Base-by-base conservation (phyloP, 2,797 vertebrate genomes). In the Capromys pilorides region DNA sequence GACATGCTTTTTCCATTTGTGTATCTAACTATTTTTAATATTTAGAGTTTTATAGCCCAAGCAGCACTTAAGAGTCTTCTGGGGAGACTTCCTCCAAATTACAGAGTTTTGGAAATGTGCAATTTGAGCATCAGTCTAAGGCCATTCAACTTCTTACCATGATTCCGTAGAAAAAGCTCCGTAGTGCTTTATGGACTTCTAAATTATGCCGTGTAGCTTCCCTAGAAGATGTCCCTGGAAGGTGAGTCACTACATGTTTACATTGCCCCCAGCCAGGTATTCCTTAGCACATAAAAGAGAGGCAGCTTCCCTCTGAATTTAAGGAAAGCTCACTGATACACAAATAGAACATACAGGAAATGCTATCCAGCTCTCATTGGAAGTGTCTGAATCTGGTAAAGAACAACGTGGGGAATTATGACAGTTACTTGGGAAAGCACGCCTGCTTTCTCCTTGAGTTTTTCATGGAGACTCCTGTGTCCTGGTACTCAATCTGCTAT, bases 71-170 rank as follows among this genome's bases (percentile, higher is more conserved):
- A 71, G 9, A 95, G 11, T n/a, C 71, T 89, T 92, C 91, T 21
- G 33, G 22, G 33, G 84, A 89, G 39, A 1, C 41, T 95, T 64
- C 51, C 88, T 96, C 88, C 90, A 88, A 96, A 97, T 94, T 85
- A 92, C 3, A 39, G 88, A 45, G 31, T 64, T 91, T 96, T 93
- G 96, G 33, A 80, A 93, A 90, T 81, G 66, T 54, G 91, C 91
- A 96, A 86, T 95, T 77, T 92, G 69, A 87, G 71, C 81, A 96
- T 71, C 90, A 86, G 84, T 91, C 88, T 71, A 96, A 83, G 96
- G n/a, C 45, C 79, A 81, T 80, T 97, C 67, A 59, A 49, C 28
- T 57, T 93, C 82, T 62, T 26, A 89, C 91, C 79, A 95, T 11
- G 71, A 59, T 41, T 79, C 91, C 81, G 57, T 51, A 92, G 71